Evolutionary conservation across 2,113 vertebrate species (phyloP).

Genomic region (Colaptes auratus): DNA sequence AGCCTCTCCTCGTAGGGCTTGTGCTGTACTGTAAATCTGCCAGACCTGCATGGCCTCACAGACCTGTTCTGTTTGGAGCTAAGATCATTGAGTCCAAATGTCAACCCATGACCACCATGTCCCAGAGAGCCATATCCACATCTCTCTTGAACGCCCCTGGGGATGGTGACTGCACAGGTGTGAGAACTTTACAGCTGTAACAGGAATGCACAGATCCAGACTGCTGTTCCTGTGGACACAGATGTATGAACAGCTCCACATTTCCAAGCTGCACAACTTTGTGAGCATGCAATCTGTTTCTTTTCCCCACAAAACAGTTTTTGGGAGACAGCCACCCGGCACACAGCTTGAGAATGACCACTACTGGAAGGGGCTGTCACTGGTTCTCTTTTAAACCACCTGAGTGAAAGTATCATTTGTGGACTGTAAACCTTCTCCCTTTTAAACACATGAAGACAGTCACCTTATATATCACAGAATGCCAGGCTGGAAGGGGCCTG

Average conservation of each 20-base stretch:
- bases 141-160: too few species aligned
- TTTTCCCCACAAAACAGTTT: not conserved
- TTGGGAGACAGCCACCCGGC: not conserved
- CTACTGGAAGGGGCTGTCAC: not conserved
- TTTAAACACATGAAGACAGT: not conserved
- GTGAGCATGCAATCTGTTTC: not conserved
- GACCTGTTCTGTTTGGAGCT: too few species aligned
- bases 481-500: too few species aligned
- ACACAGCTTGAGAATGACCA: not conserved
- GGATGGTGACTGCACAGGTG: fast-evolving
- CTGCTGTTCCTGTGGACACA: not conserved
- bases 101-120: too few species aligned
- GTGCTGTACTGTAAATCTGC: too few species aligned
- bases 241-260: fast-evolving
- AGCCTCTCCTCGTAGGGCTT: too few species aligned
- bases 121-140: too few species aligned
- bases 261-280: not conserved
- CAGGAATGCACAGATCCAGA: not conserved
- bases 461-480: not conserved
- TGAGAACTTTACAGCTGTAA: not conserved
- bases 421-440: not conserved
- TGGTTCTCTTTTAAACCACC: not conserved
- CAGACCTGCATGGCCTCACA: too few species aligned
- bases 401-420: not conserved
- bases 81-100: too few species aligned